Percentiles rank a stretch among this genome's conserved stretches.
Conservation (phyloP, 2,113 vertebrate species). For the Isichthys henryi region DNA sequence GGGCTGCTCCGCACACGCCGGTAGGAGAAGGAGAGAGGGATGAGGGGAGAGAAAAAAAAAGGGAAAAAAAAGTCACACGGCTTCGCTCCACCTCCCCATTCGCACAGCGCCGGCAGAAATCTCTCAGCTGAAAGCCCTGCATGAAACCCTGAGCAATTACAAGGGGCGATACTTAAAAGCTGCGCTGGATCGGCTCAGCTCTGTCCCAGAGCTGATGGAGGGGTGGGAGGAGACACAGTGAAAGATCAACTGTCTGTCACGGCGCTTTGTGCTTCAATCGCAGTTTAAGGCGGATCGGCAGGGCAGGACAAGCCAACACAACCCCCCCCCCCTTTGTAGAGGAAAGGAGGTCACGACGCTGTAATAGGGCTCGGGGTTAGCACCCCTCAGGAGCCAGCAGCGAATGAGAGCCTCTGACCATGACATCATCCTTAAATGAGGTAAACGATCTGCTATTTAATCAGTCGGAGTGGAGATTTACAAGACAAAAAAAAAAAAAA, state of each 20-base stretch:
- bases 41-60: conserved; percentile 18
- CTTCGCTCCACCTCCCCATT: conserved; percentile 41
- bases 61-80: conserved; percentile 37
- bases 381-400: conserved; percentile 41
- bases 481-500: conserved; percentile 34
- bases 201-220: conserved; percentile 33
- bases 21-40: conserved; percentile 2
- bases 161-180: conserved; percentile 45
- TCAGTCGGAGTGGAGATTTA: conserved; percentile 38
- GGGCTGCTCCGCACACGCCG: conserved; percentile 28
- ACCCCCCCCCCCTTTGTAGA: conserved; percentile 28
- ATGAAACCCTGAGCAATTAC: conserved; percentile 39
- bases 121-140: conserved; percentile 37
- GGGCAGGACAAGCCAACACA: conserved; percentile 31
- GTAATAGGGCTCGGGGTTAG: conserved; percentile 36
- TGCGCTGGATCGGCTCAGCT: conserved; percentile 40
- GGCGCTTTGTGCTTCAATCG: conserved; percentile 34
- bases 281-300: conserved; percentile 35
- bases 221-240: conserved; percentile 21
- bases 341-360: conserved; percentile 46
- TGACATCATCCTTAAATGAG: conserved; percentile 52
- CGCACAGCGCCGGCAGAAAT: conserved; percentile 40
- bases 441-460: conserved; percentile 50
- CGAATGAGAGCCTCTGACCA: conserved; percentile 42
- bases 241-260: conserved; percentile 40